Base-by-base conservation (phyloP, 2,888 invertebrate species). In the Rhagonycha lutea region DNA sequence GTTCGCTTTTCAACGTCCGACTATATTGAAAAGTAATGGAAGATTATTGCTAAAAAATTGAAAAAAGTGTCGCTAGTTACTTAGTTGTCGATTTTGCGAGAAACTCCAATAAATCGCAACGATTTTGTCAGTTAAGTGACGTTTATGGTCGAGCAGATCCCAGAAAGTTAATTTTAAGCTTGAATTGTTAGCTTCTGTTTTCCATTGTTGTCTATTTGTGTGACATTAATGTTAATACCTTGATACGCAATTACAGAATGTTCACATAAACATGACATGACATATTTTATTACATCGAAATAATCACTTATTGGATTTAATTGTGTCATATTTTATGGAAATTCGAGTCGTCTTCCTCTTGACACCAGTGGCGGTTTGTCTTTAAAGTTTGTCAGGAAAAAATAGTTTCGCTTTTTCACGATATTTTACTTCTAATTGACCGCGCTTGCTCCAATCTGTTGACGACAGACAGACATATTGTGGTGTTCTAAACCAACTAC, bases 121-220 rank as follows among this genome's bases (percentile, higher is more conserved):
- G 47, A 69, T 32, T 32, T 23, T 61, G 69, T 61, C 70, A 70
- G 28, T 70, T 70, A 70, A 62, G 29, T 70, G 62, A 61, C 61
- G 62, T 70, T 63, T 69, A 70, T 62, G 70, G 61, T 29, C 70
- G 70, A 70, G 18, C 18, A 29, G 70, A 18, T 70, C 12, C 62
- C 32, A 11, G 70, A 63, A 62, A 70, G 26, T 61, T 70, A 70
- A 70, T 70, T 70, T 63, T 70, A 61, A 70, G 63, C 28, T 63
- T 63, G 61, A 70, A 68, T 71, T 71, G 63, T 65, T 60, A 60
- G 29, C 71, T 72, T 65, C 71, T 67, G 67, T 67, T 72, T 47
- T 60, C 67, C 47, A 72, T 72, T 72, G 71, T 71, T 72, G 71
- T 71, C 32, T 28, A 24, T 72, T 29, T 70, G 18, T 62, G n/a